These are phyloP conservation scores for Charadrius vociferus DNA, from an alignment of 2,113 vertebrate genomes.

Conservation along the genomic window DNA sequence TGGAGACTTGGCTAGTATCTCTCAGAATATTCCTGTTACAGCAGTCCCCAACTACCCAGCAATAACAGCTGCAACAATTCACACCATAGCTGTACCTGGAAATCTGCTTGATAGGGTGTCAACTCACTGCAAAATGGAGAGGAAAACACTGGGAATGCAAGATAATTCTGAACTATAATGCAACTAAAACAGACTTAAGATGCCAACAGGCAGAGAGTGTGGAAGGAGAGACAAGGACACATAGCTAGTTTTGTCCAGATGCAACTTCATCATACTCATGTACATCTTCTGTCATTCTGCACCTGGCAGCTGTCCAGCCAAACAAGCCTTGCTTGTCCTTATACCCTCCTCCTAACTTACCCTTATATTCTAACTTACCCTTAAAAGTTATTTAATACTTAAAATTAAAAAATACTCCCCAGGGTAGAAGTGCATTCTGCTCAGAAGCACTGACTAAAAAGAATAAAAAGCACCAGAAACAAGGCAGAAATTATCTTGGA, in stretches of 20 bases:
- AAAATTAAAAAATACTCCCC: not conserved
- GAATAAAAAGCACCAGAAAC: not conserved
- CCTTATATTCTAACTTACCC: not conserved
- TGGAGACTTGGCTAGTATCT: not conserved
- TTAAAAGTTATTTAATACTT: not conserved
- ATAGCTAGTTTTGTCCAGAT: not conserved
- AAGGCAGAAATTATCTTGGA: not conserved
- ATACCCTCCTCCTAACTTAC: not conserved
- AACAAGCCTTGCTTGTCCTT: not conserved
- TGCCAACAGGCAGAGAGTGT: not conserved
- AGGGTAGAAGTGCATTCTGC: not conserved
- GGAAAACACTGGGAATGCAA: not conserved
- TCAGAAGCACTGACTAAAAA: not conserved
- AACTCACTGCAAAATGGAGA: not conserved
- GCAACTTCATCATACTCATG: not conserved
- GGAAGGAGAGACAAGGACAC: not conserved
- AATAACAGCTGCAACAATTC: not conserved
- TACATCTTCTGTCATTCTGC: not conserved
- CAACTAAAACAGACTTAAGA: not conserved
- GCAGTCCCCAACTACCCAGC: not conserved
- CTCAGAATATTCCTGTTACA: not conserved
- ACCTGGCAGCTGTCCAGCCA: not conserved
- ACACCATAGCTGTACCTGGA: not conserved
- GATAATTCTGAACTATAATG: not conserved
- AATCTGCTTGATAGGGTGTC: not conserved